A percentile compares a stretch with the other conserved stretches of the same genome.
Conservation (phyloP, 1,140 invertebrate genomes). For the Zaprionus ghesquierei region DNA sequence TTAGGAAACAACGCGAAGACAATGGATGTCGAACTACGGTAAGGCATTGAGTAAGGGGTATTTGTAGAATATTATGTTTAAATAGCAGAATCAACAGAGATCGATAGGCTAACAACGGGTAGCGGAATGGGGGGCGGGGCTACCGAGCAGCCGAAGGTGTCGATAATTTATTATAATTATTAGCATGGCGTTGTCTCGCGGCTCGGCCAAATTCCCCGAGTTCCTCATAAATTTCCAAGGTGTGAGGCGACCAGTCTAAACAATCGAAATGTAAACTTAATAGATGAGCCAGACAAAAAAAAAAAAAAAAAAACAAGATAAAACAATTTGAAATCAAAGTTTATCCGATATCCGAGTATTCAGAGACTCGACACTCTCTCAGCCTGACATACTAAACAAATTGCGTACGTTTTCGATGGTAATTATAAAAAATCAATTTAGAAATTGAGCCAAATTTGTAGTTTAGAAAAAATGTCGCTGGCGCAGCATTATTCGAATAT, state of each 20-base stretch:
- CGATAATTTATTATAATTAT: slow-evolving; percentile 76
- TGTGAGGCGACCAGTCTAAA: slow-evolving; percentile 29
- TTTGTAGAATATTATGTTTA: slow-evolving; percentile 66
- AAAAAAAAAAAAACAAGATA: background rate
- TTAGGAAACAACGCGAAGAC: slow-evolving; percentile 21
- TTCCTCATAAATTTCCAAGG: slow-evolving; percentile 20
- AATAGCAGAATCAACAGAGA: slow-evolving; percentile 54
- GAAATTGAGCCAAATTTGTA: slow-evolving; percentile 7
- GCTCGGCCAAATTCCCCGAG: slow-evolving; percentile 3
- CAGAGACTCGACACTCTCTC: background rate
- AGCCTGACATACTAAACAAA: slow-evolving; percentile 2
- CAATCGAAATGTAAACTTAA: slow-evolving; percentile 10
- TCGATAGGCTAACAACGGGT: background rate
- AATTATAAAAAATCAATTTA: slow-evolving; percentile 11
- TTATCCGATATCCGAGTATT: background rate
- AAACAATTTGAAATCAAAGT: background rate
- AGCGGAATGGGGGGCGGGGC: background rate
- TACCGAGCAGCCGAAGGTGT: slow-evolving; percentile 49
- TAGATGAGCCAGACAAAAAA: too few relatives aligned
- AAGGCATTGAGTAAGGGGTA: slow-evolving; percentile 28
- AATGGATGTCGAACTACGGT: slow-evolving; percentile 21
- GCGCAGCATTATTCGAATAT: slow-evolving; percentile 15
- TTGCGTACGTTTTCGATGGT: background rate
- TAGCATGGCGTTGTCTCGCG: slow-evolving; percentile 56
- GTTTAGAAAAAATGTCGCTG: slow-evolving; percentile 14